Percentiles rank a stretch among this genome's conserved stretches.
Conservation (phyloP, 1,140 invertebrate genomes). For the Oreohelix idahoensis region DNA sequence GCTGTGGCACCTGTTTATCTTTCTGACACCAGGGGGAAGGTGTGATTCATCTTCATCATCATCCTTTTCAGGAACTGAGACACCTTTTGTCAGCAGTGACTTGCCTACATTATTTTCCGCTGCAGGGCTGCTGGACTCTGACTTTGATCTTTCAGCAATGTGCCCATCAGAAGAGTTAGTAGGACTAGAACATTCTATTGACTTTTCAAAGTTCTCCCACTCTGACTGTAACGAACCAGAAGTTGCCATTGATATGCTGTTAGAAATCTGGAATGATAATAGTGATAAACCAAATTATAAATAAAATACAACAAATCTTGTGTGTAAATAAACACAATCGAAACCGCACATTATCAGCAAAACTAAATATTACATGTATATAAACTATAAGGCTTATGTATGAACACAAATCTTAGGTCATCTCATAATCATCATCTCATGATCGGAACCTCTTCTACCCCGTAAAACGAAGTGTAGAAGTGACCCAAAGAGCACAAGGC, state of each 20-base stretch:
- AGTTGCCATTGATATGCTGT: neutral
- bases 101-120: neutral
- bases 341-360: neutral
- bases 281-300: neutral
- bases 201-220: constrained; percentile 30
- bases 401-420: neutral
- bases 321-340: neutral
- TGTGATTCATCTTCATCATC: constrained; percentile 40
- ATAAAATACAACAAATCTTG: neutral
- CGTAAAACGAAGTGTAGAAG: no score
- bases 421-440: no score
- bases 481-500: no score
- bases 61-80: neutral
- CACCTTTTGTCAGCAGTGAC: neutral
- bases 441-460: no score
- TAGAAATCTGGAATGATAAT: neutral
- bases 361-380: neutral
- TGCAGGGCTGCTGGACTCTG: neutral
- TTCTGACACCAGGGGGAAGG: constrained; percentile 34
- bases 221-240: constrained; percentile 7
- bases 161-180: neutral
- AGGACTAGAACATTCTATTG: neutral
- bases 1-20: constrained; percentile 36
- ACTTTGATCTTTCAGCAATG: neutral
- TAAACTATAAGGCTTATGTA: no score